Conservation (phyloP, 2,888 invertebrate species). For the Athetis lepigone region DNA sequence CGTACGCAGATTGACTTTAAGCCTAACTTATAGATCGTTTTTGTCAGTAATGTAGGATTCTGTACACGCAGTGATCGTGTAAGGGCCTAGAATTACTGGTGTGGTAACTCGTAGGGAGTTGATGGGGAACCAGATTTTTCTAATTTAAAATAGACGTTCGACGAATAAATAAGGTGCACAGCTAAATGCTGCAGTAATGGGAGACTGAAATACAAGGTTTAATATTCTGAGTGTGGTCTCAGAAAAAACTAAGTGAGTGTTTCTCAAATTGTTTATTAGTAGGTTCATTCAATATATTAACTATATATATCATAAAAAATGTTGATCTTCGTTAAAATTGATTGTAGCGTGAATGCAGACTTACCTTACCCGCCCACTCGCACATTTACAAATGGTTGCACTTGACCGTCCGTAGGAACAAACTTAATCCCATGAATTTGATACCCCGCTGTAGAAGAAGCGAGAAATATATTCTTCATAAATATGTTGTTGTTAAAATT, state of each 20-base stretch:
- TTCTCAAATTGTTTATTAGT: slow-evolving; percentile 6
- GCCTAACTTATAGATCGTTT: slow-evolving; percentile 44
- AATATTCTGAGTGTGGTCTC: too few relatives aligned
- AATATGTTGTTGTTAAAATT: slow-evolving; percentile 49
- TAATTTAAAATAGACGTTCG: slow-evolving; percentile 4
- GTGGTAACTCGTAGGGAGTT: neutral
- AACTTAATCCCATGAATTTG: slow-evolving; percentile 68
- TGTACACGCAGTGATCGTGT: slow-evolving; percentile 22
- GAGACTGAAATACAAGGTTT: neutral
- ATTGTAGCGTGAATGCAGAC: slow-evolving; percentile 46
- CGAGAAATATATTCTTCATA: slow-evolving; percentile 52
- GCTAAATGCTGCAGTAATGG: neutral
- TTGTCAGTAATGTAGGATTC: slow-evolving; percentile 24
- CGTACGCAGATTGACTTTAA: slow-evolving; percentile 43
- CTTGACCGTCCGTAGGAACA: slow-evolving; percentile 66
- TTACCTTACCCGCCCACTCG: slow-evolving; percentile 63
- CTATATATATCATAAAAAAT: slow-evolving; percentile 14
- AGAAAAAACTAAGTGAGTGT: neutral
- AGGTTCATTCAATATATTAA: slow-evolving; percentile 31
- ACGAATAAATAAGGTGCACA: neutral
- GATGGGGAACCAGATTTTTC: slow-evolving; percentile 11
- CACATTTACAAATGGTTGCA: slow-evolving; percentile 72
- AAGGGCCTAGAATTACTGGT: slow-evolving; percentile 21
- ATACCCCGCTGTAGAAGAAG: slow-evolving; percentile 57
- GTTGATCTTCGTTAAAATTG: slow-evolving; percentile 27